Evolutionary conservation across 2,888 invertebrate genomes (phyloP).

Genomic region (Ormyrus pomaceus): DNA sequence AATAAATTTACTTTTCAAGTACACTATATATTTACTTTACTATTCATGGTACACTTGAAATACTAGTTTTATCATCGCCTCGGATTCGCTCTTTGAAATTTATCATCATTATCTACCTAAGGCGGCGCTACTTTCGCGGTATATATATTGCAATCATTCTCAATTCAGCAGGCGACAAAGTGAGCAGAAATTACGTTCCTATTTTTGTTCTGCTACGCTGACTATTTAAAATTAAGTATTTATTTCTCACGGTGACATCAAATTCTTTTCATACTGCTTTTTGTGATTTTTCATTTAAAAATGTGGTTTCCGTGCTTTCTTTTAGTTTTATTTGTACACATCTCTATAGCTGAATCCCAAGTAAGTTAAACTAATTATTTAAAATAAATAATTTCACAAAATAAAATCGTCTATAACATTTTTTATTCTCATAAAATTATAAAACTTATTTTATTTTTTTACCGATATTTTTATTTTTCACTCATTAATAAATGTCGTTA

Average conservation of each 20-base stretch:
- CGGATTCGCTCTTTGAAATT: conserved; percentile 29
- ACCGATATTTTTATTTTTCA: too few relatives aligned
- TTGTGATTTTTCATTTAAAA: not conserved
- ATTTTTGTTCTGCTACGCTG: not conserved
- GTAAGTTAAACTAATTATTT: conserved; percentile 5
- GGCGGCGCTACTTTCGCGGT: conserved; percentile 38
- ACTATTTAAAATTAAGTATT: not conserved
- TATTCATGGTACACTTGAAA: conserved; percentile 2
- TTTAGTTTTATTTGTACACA: not conserved
- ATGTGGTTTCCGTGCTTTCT: conserved; percentile 6
- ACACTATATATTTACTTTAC: not conserved
- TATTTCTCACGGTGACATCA: not conserved
- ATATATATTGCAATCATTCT: conserved; percentile 36
- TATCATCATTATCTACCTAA: conserved; percentile 42
- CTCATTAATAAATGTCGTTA: too few relatives aligned
- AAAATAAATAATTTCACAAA: not conserved
- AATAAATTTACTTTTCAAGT: not conserved
- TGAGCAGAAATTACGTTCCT: conserved; percentile 11
- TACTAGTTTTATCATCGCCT: too few relatives aligned
- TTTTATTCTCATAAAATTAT: too few relatives aligned
- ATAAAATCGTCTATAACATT: not conserved
- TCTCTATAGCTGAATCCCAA: not conserved
- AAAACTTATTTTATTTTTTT: too few relatives aligned
- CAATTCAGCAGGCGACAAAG: conserved; percentile 25
- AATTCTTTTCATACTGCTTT: not conserved